A percentile compares a stretch with the other conserved stretches of the same genome.
phyloP scores from a whole-genome alignment of 1,140 invertebrate species.

The Calephelis virginiensis region DNA sequence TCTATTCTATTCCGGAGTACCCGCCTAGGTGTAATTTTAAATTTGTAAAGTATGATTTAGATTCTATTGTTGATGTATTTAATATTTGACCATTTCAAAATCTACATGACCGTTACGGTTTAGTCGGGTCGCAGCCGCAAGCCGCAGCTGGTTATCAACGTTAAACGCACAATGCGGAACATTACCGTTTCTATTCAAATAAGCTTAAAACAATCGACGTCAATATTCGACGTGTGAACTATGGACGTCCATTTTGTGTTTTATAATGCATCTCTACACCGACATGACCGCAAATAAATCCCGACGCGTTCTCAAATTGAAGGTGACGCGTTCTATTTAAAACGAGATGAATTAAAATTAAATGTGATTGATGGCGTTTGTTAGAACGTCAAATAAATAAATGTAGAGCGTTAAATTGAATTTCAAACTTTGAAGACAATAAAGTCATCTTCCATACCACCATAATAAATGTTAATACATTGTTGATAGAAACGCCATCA shows the following conservation, averaged over 20 bases:
- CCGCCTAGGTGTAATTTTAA: too few species aligned
- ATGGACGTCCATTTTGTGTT: constrained; percentile 27
- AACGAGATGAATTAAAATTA: constrained; percentile 64
- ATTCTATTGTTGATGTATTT: too few species aligned
- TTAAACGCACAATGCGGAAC: constrained; percentile 50
- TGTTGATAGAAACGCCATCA: too few species aligned
- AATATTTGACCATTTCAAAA: neutral
- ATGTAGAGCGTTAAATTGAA: constrained; percentile 4
- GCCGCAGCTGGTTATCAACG: constrained; percentile 19
- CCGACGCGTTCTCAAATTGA: constrained; percentile 57
- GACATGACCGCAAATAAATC: constrained; percentile 48
- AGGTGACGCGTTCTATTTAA: constrained; percentile 74
- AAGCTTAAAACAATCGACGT: constrained; percentile 37
- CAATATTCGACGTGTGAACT: constrained; percentile 30
- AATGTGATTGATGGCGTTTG: constrained; percentile 55
- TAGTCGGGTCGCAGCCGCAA: neutral
- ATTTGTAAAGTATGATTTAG: too few species aligned
- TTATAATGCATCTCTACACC: neutral
- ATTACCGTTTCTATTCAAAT: constrained; percentile 68
- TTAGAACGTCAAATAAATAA: neutral
- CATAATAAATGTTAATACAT: too few species aligned
- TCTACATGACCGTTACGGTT: neutral
- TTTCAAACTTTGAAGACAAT: neutral
- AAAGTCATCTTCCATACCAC: too few species aligned
- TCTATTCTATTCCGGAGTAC: too few species aligned